A percentile compares a stretch with the other conserved stretches of the same genome.
Evolutionary conservation across 2,113 vertebrate species (phyloP).

Genomic region (Rhegmatorhina hoffmannsi): DNA sequence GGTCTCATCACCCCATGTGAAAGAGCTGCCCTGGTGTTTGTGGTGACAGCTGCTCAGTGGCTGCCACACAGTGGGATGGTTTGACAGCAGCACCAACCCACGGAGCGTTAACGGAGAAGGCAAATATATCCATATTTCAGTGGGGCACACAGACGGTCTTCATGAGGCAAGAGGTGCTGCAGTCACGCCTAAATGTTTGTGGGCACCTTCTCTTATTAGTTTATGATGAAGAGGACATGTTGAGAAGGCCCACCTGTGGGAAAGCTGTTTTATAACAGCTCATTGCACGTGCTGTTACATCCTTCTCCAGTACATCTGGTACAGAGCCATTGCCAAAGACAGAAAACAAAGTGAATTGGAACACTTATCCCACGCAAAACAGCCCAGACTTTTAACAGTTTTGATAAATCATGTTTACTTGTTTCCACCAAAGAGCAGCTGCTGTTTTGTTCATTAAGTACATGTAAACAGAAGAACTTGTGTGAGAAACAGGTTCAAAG

Average conservation of each 20-base stretch:
- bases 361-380: not conserved
- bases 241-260: not conserved
- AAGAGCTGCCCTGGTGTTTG: not conserved
- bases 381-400: not conserved
- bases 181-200: not conserved
- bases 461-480: not conserved
- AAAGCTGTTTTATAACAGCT: not conserved
- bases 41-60: not conserved
- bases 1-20: not conserved
- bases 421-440: not conserved
- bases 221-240: not conserved
- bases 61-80: fast-evolving
- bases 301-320: not conserved
- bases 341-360: not conserved
- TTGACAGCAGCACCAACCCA: not conserved
- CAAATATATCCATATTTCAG: not conserved
- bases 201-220: not conserved
- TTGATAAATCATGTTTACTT: not conserved
- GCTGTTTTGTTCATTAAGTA: not conserved
- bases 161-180: not conserved
- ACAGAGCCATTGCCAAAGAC: not conserved
- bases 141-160: not conserved
- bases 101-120: not conserved
- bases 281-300: not conserved
- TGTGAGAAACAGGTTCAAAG: not conserved